Base-by-base conservation (phyloP, 1,140 invertebrate genomes). In the Ruditapes philippinarum region DNA sequence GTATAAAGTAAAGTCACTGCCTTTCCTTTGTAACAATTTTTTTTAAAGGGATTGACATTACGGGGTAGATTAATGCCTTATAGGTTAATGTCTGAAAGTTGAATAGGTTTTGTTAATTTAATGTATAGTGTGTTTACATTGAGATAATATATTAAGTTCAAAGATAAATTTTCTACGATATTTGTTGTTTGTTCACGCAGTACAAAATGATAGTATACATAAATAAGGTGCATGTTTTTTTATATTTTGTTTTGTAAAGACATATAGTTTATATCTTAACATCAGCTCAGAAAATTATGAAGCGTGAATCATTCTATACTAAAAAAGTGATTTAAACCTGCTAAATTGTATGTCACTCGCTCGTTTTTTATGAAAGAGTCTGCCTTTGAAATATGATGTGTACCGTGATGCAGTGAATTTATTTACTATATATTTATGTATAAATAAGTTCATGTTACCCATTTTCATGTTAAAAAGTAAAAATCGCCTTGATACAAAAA, bases 191-290 rank as follows among this genome's bases (percentile, higher is more conserved):
- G 57, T 62, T 62, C 57, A 28, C 25, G 57, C 57, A 14, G 57
- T 62, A 62, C 57, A 62, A 62, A 62, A 62, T 62, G 57, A 62
- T 62, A 62, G 57, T 62, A 62, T 62, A 62, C 57, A 62, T 62
- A 28, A 28, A 62, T 1, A 4, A 62, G 57, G 28, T 62, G 57
- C n/a, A 62, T 5, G 25, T 62, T 62, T 28, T 62, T 1, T 62
- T 62, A 62, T 28, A 7, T n/a, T 62, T 62, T 62, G 25, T 28
- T 62, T 62, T 25, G 19, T 25, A 62, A 62, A 28, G 25, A n/a
- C n/a, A n/a, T n/a, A n/a, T n/a, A n/a, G n/a, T n/a, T n/a, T n/a
- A n/a, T n/a, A n/a, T n/a, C n/a, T n/a, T n/a, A n/a, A n/a, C n/a
- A n/a, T n/a, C n/a, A n/a, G n/a, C n/a, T n/a, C n/a, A n/a, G n/a